Evolutionary conservation across 2,797 vertebrate species (phyloP).

Genomic region (Macropodus opercularis): DNA sequence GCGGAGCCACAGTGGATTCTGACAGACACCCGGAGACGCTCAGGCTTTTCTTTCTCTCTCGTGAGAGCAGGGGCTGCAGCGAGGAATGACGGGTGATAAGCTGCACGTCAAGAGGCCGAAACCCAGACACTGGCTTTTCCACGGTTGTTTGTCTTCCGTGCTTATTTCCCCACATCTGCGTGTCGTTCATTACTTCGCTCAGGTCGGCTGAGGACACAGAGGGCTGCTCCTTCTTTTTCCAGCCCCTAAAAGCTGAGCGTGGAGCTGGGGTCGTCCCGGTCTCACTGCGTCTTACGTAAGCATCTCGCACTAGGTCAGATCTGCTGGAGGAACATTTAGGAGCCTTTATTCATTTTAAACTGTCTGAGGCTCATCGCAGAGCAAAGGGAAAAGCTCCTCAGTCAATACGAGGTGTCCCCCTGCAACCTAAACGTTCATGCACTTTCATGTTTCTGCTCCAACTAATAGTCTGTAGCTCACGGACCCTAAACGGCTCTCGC

Average conservation of each 20-base stretch:
- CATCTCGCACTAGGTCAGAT: not conserved
- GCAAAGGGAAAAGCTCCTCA: too few species aligned
- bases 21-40: constrained; percentile 4
- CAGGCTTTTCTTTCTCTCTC: constrained; percentile 37
- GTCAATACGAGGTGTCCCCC: too few species aligned
- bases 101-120: constrained; percentile 42
- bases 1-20: constrained; percentile 56
- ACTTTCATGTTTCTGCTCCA: too few species aligned
- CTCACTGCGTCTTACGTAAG: not conserved
- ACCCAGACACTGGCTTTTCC: constrained; percentile 26
- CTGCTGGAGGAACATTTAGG: too few species aligned
- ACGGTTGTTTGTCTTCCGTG: not conserved
- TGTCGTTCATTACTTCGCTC: constrained; percentile 15
- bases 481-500: too few species aligned
- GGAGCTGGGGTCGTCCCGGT: not conserved
- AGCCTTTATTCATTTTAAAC: too few species aligned
- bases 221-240: constrained; percentile 3
- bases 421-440: too few species aligned
- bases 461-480: too few species aligned
- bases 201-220: constrained; percentile 40
- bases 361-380: too few species aligned
- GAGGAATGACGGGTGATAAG: constrained; percentile 68
- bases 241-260: not conserved
- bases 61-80: constrained; percentile 46
- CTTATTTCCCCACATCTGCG: not conserved